phyloP scores from a whole-genome alignment of 1,140 invertebrate genomes.

The Drosophila serrata region DNA sequence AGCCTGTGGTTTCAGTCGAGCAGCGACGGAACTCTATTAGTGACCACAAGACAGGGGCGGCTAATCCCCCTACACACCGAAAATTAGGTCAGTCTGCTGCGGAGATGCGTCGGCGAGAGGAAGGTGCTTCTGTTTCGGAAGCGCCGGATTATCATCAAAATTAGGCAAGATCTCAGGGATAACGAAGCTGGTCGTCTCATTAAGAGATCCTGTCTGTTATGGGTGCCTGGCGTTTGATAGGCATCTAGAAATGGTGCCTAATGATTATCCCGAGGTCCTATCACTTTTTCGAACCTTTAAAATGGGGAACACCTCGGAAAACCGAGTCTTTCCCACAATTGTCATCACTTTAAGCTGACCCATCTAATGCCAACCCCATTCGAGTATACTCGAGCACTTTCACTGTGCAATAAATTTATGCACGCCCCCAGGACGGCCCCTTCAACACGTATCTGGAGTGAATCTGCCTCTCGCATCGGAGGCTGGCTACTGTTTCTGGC shows the following conservation, averaged over 20 bases:
- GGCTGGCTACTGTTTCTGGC: slow-evolving; percentile 65
- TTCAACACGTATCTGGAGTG: slow-evolving; percentile 45
- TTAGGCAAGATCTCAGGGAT: slow-evolving; percentile 68
- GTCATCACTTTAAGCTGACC: slow-evolving; percentile 21
- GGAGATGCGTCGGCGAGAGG: slow-evolving; percentile 1
- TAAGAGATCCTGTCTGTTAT: slow-evolving; percentile 33
- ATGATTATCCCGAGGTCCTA: background rate
- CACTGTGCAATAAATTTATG: slow-evolving; percentile 56
- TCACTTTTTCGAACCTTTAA: background rate
- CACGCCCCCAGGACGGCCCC: slow-evolving; percentile 51
- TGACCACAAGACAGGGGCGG: slow-evolving; percentile 70
- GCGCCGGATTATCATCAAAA: slow-evolving; percentile 74
- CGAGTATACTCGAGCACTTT: slow-evolving; percentile 23
- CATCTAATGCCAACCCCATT: slow-evolving; percentile 12
- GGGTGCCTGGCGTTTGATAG: slow-evolving; percentile 30
- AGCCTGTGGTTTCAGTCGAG: background rate
- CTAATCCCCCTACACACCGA: slow-evolving; percentile 55
- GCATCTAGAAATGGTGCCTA: slow-evolving; percentile 37
- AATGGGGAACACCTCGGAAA: background rate
- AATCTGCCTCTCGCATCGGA: slow-evolving; percentile 34
- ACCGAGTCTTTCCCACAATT: slow-evolving; percentile 22
- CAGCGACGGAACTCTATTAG: slow-evolving; percentile 56
- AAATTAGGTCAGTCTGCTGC: slow-evolving; percentile 72
- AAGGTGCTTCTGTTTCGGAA: slow-evolving; percentile 63
- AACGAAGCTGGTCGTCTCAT: slow-evolving; percentile 46